phyloP scores from a whole-genome alignment of 2,888 invertebrate genomes.

The Fragum whitleyi region DNA sequence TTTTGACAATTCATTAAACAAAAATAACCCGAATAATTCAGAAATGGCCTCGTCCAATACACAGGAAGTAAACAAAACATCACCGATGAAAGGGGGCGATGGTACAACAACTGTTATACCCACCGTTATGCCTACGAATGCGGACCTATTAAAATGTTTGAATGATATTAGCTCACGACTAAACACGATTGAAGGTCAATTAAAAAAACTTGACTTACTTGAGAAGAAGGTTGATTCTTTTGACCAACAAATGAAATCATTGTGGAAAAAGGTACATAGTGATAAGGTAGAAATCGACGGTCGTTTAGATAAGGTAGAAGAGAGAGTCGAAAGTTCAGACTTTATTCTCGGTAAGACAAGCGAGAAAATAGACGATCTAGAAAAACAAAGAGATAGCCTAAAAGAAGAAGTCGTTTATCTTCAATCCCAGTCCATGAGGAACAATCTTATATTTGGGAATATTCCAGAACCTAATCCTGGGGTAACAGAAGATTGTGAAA shows the following conservation, averaged over 20 bases:
- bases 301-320: neutral
- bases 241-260: no score
- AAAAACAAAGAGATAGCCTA: constrained; percentile 21
- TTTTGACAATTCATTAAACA: no score
- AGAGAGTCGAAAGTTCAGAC: constrained; percentile 23
- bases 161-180: neutral
- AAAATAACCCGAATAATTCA: no score
- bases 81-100: neutral
- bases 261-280: no score
- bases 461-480: constrained; percentile 27
- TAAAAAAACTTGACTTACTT: no score
- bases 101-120: neutral
- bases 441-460: constrained; percentile 28
- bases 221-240: no score
- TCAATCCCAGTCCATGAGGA: constrained; percentile 30
- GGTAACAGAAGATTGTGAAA: constrained; percentile 5
- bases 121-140: neutral
- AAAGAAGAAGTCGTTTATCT: constrained; percentile 19
- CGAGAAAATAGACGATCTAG: constrained; percentile 1
- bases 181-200: no score
- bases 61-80: neutral
- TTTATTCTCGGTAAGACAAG: neutral
- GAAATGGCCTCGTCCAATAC: neutral
- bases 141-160: neutral
- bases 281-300: neutral